Percentiles rank a stretch among this genome's conserved stretches.
Conservation (phyloP, 53 echinoderm and acorn worm species). For the Glandiceps talaboti region DNA sequence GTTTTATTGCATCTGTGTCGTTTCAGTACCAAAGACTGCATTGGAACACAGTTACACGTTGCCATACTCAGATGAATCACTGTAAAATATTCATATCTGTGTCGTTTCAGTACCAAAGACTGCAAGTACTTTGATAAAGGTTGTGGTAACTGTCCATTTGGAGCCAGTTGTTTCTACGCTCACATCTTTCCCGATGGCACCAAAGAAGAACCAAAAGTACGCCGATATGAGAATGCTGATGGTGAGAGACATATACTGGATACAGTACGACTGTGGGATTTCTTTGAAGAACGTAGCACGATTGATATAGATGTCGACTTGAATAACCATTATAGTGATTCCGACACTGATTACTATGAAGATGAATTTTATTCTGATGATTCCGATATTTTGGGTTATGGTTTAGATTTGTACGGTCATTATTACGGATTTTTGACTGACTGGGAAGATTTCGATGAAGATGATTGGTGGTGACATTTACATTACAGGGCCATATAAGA, state of each 20-base stretch:
- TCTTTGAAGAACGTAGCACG: slow-evolving; percentile 76
- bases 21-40: no score
- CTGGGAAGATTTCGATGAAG: no score
- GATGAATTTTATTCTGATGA: no score
- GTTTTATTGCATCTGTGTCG: no score
- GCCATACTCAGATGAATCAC: no score
- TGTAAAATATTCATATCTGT: no score
- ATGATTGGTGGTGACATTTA: no score
- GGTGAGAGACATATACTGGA: slow-evolving; percentile 44
- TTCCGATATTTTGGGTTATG: no score
- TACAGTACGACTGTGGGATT: slow-evolving; percentile 73
- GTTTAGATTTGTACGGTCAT: no score
- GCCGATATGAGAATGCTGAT: slow-evolving; percentile 44
- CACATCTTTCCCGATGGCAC: slow-evolving; percentile 87
- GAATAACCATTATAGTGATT: slow-evolving; percentile 34
- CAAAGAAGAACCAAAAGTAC: slow-evolving; percentile 75
- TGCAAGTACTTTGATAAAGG: slow-evolving; percentile 95
- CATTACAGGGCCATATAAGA: no score
- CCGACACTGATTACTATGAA: neutral
- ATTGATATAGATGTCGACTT: slow-evolving; percentile 66
- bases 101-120: slow-evolving; percentile 52
- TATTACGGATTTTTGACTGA: no score
- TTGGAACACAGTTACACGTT: no score
- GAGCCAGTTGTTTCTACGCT: slow-evolving; percentile 93
- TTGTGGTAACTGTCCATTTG: slow-evolving; percentile 80